Base-by-base conservation (phyloP, 2,113 vertebrate species). In the Bambusicola thoracicus region DNA sequence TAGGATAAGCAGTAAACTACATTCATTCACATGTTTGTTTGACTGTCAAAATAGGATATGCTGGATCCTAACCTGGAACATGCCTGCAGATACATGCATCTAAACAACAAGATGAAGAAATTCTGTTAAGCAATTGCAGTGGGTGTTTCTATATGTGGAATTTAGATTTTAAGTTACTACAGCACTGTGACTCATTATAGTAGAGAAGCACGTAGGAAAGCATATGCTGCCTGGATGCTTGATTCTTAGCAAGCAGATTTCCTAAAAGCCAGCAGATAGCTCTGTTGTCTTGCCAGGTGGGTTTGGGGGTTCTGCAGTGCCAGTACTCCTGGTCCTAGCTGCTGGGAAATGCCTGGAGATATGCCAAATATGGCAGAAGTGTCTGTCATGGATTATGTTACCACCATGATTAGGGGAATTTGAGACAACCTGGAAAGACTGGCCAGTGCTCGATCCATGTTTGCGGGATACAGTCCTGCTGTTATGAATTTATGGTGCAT, bases 141-240 rank as follows among this genome's bases (percentile, higher is more conserved):
- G 21, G 69, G 0, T 78, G 49, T 58, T 76, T 90, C 29, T 32
- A 5, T 55, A 25, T 4, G 0, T 48, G 55, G 44, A 80, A 53
- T 83, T 83, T 24, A 58, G 58, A n/a, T 87, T 76, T 69, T 44
- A 73, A 58, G 27, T 69, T 87, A 44, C 51, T 34, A 8, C 29
- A 13, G 16, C 66, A 49, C 36, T 63, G 30, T 90, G 55, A 46
- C 67, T 82, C 30, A 53, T 10, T 30, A n/a, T 58, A 72, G 27
- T 46, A 62, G 46, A 73, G 72, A 7, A 22, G 65, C 15, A 2
- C 21, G 38, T 41, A 25, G 2, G 34, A 77, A 80, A 36, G 24
- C 24, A 5, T 13, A 22, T 62, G 14, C 41, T 58, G 0, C 0
- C 0, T 40, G 75, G 14, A 12, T 89, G 19, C 14, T 36, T 51